Evolutionary conservation across 2,797 vertebrate species (phyloP), one percentile per base, ranked within the genome.

Genomic region (Artibeus lituratus): DNA sequence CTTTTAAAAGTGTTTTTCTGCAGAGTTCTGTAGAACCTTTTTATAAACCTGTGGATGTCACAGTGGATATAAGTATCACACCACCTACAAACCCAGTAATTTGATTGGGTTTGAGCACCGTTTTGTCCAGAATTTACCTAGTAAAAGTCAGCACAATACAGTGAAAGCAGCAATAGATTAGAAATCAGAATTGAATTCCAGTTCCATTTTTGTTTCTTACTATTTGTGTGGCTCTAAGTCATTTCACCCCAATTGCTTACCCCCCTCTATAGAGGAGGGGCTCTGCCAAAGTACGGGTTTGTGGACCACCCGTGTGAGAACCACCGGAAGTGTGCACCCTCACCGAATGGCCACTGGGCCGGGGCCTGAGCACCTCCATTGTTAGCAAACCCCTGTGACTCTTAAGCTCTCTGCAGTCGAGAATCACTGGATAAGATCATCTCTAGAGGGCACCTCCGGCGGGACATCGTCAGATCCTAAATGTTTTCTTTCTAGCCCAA

Each of bases 81-180:
- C 72, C 22, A 62, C n/a, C 90, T 82, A 37, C 59, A 95, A 83
- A 57, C 12, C 4, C 21, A 37, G 15, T 82, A 19, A 59, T 90
- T 37, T 90, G 70, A 74, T 69, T 88, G 53, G 42, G 21, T 57
- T 91, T 76, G 90, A 7, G 44, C 39, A 87, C 18, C 42, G 82
- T 87, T 73, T 74, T 19, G 7, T 59, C 47, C 44, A 82, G 39
- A 90, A 19, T 96, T 51, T 93, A 83, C 73, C 77, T 83, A 69
- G 32, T 72, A 47, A 87, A 81, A 89, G 22, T 78, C 55, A 73
- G 55, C 74, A 74, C 10, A 65, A 32, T 47, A 89, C 53, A 93
- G 69, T 57, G 49, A 92, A 95, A 95, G 90, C 7, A 76, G 62
- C 2, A 94, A 70, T 26, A 67, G 39, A 81, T 93, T 44, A 93